Evolutionary conservation across 2,113 vertebrate genomes (phyloP).

Genomic region (Spilogale gracilis): DNA sequence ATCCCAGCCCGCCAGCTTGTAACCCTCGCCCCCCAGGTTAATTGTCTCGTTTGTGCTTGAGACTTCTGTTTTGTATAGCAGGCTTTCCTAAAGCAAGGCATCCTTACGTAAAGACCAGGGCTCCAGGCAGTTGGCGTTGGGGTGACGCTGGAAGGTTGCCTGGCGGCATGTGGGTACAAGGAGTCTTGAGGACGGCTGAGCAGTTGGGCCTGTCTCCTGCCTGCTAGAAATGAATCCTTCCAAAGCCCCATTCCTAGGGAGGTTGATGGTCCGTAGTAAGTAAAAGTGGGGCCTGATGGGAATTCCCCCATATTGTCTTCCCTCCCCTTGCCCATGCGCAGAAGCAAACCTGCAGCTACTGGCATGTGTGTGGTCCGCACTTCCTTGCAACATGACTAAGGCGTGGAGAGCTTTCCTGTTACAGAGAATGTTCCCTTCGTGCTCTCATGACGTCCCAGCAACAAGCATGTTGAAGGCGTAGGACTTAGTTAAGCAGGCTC

Average conservation of each 20-base stretch:
- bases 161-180: accelerated
- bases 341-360: not conserved
- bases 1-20: not conserved
- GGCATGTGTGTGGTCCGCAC: not conserved
- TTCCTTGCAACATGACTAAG: not conserved
- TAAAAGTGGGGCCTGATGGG: not conserved
- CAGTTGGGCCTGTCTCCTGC: not conserved
- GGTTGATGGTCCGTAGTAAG: not conserved
- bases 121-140: accelerated
- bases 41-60: conserved; percentile 31
- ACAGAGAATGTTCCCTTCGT: not conserved
- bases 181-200: not conserved
- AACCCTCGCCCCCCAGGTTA: conserved; percentile 50
- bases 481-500: not conserved
- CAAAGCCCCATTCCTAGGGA: not conserved
- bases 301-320: not conserved
- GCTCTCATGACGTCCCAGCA: not conserved
- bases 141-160: not conserved
- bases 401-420: not conserved
- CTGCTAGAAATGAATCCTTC: not conserved
- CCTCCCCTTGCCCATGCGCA: not conserved
- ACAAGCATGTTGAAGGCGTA: not conserved
- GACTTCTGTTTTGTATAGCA: not conserved
- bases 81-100: not conserved
- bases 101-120: not conserved